These are phyloP conservation scores for Lerema accius DNA, from an alignment of 1,140 invertebrate species.

Conservation along the genomic window DNA sequence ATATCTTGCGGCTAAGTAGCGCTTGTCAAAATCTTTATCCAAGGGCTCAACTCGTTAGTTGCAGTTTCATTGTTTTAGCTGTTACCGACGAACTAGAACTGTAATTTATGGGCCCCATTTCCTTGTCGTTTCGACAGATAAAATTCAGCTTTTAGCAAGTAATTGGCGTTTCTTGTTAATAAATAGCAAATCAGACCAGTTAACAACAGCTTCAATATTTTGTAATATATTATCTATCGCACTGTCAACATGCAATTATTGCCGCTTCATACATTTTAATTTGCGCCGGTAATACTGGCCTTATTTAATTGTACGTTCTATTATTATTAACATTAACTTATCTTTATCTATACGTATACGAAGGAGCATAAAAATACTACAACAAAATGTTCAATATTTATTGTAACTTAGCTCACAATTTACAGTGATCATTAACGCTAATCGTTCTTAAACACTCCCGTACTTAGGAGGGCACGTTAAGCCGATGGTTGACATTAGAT, in stretches of 20 bases:
- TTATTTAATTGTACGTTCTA: neutral
- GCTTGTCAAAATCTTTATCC: slow-evolving; percentile 27
- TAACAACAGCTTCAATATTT: neutral
- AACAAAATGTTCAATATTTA: no score
- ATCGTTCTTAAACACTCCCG: no score
- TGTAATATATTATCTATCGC: no score
- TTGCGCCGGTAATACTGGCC: neutral
- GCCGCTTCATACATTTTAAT: neutral
- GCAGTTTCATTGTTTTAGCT: slow-evolving; percentile 15
- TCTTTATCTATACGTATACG: no score
- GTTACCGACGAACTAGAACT: slow-evolving; percentile 18
- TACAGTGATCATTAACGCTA: no score
- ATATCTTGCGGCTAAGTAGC: slow-evolving; percentile 24
- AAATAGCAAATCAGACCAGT: slow-evolving; percentile 3
- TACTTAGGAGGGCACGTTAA: no score
- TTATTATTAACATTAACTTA: no score
- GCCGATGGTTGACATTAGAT: no score
- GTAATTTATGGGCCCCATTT: slow-evolving; percentile 19
- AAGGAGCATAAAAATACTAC: no score
- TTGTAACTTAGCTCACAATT: no score
- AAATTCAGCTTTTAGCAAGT: slow-evolving; percentile 14
- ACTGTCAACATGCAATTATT: no score
- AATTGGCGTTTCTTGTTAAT: neutral
- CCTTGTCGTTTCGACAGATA: slow-evolving; percentile 9
- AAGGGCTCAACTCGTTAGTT: slow-evolving; percentile 14